Base-by-base conservation (phyloP, 2,113 vertebrate species). In the Pedetes capensis region DNA sequence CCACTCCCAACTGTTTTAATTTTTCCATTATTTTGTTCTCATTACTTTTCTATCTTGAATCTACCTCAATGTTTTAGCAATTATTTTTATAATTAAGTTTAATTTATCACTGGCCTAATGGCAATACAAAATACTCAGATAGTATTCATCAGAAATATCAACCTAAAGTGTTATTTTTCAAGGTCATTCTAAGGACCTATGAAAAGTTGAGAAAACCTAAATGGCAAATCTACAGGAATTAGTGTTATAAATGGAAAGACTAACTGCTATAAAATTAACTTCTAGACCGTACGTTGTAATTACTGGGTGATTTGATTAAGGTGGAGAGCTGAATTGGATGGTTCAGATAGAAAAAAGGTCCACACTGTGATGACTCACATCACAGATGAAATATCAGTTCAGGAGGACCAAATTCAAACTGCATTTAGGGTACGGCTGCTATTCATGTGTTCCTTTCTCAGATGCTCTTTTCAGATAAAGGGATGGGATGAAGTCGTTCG, bases 21-120 rank as follows among this genome's bases (percentile, higher is more conserved):
- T 91, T 78, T 92, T 69, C 32, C 10, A 83, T 51, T 87, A 71
- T 91, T 79, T 95, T 69, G 2, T 85, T 47, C 16, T 55, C 16
- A 91, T 64, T 84, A 68, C 5, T 90, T 92, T 93, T 71, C 34
- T 69, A 8, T 59, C 55, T 88, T 55, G 7, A 44, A 47, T 80
- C 3, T 59, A 53, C 55, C 90, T 20, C 68, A 76, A 57, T 44
- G n/a, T 82, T 74, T 93, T 71, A n/a, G 20, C 17, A 76, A 72
- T 39, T 84, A n/a, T 61, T 94, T 93, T 90, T 61, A 69, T 29
- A 63, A 85, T 88, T 91, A 75, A 84, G 23, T 87, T 84, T 83
- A 47, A 79, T 25, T 69, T 80, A 63, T 83, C 61, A 61, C n/a
- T 57, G 82, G 18, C 4, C 49, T 68, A 93, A 18, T 51, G 8